phyloP scores from a whole-genome alignment of 1,140 invertebrate genomes.

The Carcinoscorpius rotundicauda region DNA sequence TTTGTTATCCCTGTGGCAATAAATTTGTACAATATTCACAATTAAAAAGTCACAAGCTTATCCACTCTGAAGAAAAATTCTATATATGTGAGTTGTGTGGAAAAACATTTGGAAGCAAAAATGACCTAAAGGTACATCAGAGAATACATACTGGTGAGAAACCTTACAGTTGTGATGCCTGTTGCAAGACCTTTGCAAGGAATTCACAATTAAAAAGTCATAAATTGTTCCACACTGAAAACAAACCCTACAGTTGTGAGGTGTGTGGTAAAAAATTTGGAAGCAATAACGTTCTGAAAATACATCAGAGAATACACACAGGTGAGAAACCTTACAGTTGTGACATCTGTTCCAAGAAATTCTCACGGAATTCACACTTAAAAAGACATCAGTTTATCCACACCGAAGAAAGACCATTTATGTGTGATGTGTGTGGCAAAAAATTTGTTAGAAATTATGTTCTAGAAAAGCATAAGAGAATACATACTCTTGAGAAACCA shows the following conservation, averaged over 20 bases:
- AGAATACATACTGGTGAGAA: conserved; percentile 10
- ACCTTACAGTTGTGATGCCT: conserved; percentile 9
- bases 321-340: conserved; percentile 37
- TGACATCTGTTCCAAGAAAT: conserved; percentile 29
- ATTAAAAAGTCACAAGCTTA: conserved; percentile 11
- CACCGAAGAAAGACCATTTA: conserved; percentile 7
- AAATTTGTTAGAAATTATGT: conserved; percentile 7
- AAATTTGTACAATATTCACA: conserved; percentile 6
- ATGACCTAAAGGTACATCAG: conserved; percentile 1
- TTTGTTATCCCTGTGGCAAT: conserved; percentile 40
- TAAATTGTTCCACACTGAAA: conserved; percentile 27
- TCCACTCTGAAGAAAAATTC: conserved; percentile 10
- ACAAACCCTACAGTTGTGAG: conserved; percentile 10
- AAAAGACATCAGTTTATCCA: conserved; percentile 18
- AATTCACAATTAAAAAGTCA: conserved; percentile 8
- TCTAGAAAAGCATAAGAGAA: not conserved
- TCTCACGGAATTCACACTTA: not conserved
- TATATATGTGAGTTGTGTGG: not conserved
- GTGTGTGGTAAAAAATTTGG: conserved; percentile 9
- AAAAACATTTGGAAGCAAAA: not conserved
- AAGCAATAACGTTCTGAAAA: conserved; percentile 4
- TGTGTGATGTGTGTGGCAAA: conserved; percentile 6
- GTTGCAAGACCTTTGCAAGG: conserved; percentile 10
- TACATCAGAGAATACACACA: conserved; percentile 20
- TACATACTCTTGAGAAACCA: conserved; percentile 15